phyloP scores from a whole-genome alignment of 2,797 vertebrate species.

The Diglossa cyanea region DNA sequence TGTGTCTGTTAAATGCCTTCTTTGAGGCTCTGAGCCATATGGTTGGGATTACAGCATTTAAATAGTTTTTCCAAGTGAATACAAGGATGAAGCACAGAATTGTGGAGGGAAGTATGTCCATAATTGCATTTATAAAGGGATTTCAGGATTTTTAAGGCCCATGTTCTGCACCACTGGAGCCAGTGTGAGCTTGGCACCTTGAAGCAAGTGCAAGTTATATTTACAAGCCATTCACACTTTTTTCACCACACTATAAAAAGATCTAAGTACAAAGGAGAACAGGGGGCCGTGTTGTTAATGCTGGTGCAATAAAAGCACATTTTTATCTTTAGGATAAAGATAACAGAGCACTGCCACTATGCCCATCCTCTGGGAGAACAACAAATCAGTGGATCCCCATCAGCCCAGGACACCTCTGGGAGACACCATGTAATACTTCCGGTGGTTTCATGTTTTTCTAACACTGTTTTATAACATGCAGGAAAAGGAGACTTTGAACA shows the following conservation, averaged over 20 bases:
- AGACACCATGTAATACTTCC: neutral
- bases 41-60: neutral
- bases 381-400: neutral
- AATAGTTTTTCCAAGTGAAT: neutral
- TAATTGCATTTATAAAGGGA: neutral
- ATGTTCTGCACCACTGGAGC: neutral
- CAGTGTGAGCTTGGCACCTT: neutral
- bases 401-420: neutral
- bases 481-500: slow-evolving; percentile 10
- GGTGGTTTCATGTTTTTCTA: neutral
- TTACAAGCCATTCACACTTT: neutral
- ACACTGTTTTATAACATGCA: neutral
- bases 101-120: neutral
- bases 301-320: neutral
- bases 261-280: neutral
- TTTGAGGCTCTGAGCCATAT: neutral
- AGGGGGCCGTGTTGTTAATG: neutral
- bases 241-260: neutral
- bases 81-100: neutral
- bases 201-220: neutral
- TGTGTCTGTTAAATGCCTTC: neutral
- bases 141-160: slow-evolving; percentile 4
- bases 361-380: neutral
- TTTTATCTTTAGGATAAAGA: neutral
- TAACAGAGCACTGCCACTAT: neutral